phyloP scores from a whole-genome alignment of 2,113 vertebrate species.

The Steatornis caripensis region DNA sequence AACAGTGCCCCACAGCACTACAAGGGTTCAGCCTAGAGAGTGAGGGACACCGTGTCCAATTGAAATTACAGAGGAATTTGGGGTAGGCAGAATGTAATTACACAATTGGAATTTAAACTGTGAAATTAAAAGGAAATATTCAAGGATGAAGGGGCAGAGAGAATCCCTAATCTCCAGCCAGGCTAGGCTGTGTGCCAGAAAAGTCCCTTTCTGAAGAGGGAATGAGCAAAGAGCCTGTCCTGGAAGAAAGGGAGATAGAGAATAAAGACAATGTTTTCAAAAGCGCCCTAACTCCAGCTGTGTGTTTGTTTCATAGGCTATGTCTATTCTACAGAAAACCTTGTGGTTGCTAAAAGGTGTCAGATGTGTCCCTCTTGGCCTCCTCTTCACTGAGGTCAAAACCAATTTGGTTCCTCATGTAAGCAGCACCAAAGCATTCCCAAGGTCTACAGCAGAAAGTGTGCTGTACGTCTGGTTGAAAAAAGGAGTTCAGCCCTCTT shows the following conservation, averaged over 20 bases:
- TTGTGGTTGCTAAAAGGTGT: slow-evolving; percentile 34
- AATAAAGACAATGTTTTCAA: slow-evolving; percentile 63
- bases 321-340: slow-evolving; percentile 41
- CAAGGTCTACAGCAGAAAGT: neutral
- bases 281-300: slow-evolving; percentile 62
- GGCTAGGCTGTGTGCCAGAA: slow-evolving; percentile 47
- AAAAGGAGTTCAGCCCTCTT: neutral
- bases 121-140: slow-evolving; percentile 71
- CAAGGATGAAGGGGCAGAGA: slow-evolving; percentile 63
- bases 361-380: slow-evolving; percentile 40
- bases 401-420: slow-evolving; percentile 38
- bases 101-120: slow-evolving; percentile 71
- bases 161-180: slow-evolving; percentile 51
- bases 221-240: slow-evolving; percentile 59
- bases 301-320: slow-evolving; percentile 55
- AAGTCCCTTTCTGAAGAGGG: slow-evolving; percentile 56
- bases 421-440: slow-evolving; percentile 16
- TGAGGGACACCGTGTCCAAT: slow-evolving; percentile 58
- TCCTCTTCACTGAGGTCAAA: slow-evolving; percentile 41
- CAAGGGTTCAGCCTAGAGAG: slow-evolving; percentile 51
- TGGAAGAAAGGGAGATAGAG: slow-evolving; percentile 52
- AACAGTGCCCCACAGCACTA: slow-evolving; percentile 56
- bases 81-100: slow-evolving; percentile 72
- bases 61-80: slow-evolving; percentile 67
- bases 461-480: neutral